Conservation (phyloP, 2,113 vertebrate genomes). For the Pangasianodon hypophthalmus region DNA sequence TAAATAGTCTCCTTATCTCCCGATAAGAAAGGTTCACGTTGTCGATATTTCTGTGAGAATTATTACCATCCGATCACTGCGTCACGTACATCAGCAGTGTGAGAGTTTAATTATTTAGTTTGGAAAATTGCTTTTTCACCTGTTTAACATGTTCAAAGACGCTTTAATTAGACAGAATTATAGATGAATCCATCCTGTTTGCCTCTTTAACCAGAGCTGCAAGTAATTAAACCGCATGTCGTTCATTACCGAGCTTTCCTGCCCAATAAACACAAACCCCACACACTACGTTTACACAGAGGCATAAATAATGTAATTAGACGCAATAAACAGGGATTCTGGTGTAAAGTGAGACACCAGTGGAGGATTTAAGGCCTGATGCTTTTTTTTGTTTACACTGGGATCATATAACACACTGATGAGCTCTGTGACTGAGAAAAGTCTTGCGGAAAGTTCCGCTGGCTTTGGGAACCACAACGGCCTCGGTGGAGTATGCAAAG, state of each 20-base stretch:
- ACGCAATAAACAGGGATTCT: conserved; percentile 36
- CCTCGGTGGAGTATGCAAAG: conserved; percentile 29
- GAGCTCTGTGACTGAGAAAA: conserved; percentile 13
- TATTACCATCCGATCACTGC: no score
- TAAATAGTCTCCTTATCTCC: no score
- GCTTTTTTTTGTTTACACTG: background rate
- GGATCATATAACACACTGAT: conserved; percentile 15
- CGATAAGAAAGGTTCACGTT: background rate
- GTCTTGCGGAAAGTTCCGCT: background rate
- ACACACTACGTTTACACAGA: background rate
- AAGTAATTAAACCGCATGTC: background rate
- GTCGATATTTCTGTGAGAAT: no score
- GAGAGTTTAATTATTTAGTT: background rate
- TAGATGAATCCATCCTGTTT: background rate
- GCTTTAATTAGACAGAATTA: background rate
- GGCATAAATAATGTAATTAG: conserved; percentile 50
- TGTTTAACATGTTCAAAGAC: background rate
- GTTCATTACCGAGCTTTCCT: conserved; percentile 33
- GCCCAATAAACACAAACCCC: conserved; percentile 50
- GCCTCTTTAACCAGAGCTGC: background rate
- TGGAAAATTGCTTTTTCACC: background rate
- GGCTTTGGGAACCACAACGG: background rate
- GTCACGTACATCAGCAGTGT: background rate
- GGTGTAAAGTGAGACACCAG: conserved; percentile 5
- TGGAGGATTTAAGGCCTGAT: conserved; percentile 7